Conservation (phyloP, 2,113 vertebrate genomes). For the human (Homo sapiens) region DNA sequence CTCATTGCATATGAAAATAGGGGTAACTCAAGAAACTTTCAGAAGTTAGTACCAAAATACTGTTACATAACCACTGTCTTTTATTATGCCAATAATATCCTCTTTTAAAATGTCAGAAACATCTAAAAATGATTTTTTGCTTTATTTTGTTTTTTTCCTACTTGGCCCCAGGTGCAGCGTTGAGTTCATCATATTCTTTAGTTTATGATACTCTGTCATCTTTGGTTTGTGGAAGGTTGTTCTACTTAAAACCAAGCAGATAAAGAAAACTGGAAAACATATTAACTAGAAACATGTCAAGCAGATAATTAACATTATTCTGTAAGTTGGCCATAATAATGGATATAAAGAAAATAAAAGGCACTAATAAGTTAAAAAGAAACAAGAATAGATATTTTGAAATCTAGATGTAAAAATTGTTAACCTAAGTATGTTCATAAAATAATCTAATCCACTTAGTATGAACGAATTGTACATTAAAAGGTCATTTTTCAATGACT, state of each 20-base stretch:
- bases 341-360: conserved; percentile 26
- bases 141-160: conserved; percentile 55
- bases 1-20: not conserved
- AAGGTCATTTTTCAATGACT: not conserved
- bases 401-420: not conserved
- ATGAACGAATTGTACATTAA: not conserved
- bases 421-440: not conserved
- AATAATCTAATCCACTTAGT: not conserved
- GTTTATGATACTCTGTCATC: conserved; percentile 27
- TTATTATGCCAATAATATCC: conserved; percentile 54
- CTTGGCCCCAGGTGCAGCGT: conserved; percentile 9
- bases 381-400: conserved; percentile 3
- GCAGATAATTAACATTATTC: not conserved
- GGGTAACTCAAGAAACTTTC: not conserved
- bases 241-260: conserved; percentile 23
- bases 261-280: conserved; percentile 12
- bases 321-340: not conserved
- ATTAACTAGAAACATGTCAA: not conserved
- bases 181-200: not conserved
- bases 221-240: not conserved
- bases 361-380: not conserved
- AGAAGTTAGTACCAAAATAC: conserved; percentile 48
- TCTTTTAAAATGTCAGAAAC: conserved; percentile 56
- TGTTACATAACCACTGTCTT: not conserved
- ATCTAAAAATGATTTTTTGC: conserved; percentile 55